Conservation (phyloP, 1,140 invertebrate genomes). For the Drosophila gunungcola region DNA sequence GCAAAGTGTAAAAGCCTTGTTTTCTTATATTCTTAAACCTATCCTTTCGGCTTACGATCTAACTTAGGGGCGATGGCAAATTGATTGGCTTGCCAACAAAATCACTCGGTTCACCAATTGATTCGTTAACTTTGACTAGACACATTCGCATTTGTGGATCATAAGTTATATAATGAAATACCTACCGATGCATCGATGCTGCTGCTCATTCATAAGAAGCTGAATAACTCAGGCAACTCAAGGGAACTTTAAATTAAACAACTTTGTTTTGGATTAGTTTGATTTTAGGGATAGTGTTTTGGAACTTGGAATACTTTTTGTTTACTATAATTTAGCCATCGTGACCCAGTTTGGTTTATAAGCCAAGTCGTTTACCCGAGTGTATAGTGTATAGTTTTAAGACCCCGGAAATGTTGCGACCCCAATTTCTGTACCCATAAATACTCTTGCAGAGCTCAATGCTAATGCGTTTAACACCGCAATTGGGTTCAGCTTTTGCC, state of each 20-base stretch:
- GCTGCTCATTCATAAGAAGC: constrained; percentile 25
- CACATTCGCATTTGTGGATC: constrained; percentile 50
- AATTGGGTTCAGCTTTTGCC: constrained; percentile 52
- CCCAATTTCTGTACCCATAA: constrained; percentile 29
- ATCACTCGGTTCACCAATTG: constrained; percentile 20
- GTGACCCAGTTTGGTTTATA: constrained; percentile 20
- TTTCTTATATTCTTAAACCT: constrained; percentile 23
- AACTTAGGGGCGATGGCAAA: constrained; percentile 14
- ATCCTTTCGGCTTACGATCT: constrained; percentile 15
- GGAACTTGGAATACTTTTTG: background rate
- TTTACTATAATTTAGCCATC: too few species aligned
- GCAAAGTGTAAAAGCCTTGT: constrained; percentile 37
- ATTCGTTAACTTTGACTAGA: constrained; percentile 37
- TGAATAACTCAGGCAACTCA: constrained; percentile 3
- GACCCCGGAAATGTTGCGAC: constrained; percentile 26
- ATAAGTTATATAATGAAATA: constrained; percentile 28
- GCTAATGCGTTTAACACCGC: constrained; percentile 67
- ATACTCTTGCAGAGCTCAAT: constrained; percentile 33
- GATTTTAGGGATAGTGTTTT: background rate
- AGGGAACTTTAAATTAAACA: background rate
- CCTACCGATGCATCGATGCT: constrained; percentile 73
- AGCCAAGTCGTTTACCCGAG: constrained; percentile 2
- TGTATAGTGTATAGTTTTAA: constrained; percentile 3
- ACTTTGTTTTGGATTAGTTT: background rate
- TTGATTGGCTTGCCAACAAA: constrained; percentile 12